These are phyloP conservation scores for Sapayoa aenigma DNA, from an alignment of 2,113 vertebrate species.

Conservation along the genomic window DNA sequence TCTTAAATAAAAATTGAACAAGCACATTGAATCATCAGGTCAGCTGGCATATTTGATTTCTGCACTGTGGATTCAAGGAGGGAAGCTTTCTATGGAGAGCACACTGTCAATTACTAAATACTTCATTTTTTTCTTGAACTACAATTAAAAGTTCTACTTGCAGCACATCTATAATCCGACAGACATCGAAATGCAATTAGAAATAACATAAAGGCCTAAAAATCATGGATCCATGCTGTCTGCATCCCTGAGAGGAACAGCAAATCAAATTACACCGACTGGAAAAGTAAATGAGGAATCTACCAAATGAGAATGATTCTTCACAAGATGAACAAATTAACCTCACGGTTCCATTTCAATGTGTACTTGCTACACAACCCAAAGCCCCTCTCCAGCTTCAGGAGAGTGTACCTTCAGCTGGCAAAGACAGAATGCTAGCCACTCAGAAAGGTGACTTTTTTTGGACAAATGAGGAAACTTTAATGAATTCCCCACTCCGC, in stretches of 20 bases:
- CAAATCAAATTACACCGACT: neutral
- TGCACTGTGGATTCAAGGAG: neutral
- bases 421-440: slow-evolving; percentile 52
- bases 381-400: neutral
- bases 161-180: neutral
- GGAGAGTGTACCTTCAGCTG: slow-evolving; percentile 43
- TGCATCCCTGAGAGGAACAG: neutral
- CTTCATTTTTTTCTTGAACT: neutral
- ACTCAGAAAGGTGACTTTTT: slow-evolving; percentile 71
- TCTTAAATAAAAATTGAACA: neutral
- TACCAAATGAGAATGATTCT: neutral
- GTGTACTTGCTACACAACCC: neutral
- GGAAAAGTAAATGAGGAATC: neutral
- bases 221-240: neutral
- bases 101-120: neutral
- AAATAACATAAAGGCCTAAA: neutral
- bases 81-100: neutral
- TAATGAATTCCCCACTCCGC: slow-evolving; percentile 83
- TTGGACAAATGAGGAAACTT: slow-evolving; percentile 75
- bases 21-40: neutral
- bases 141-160: neutral
- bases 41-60: neutral
- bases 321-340: slow-evolving; percentile 15
- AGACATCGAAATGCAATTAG: neutral
- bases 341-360: neutral